Evolutionary conservation across 2,888 invertebrate species (phyloP).

Genomic region (Gastrophysa polygoni): DNA sequence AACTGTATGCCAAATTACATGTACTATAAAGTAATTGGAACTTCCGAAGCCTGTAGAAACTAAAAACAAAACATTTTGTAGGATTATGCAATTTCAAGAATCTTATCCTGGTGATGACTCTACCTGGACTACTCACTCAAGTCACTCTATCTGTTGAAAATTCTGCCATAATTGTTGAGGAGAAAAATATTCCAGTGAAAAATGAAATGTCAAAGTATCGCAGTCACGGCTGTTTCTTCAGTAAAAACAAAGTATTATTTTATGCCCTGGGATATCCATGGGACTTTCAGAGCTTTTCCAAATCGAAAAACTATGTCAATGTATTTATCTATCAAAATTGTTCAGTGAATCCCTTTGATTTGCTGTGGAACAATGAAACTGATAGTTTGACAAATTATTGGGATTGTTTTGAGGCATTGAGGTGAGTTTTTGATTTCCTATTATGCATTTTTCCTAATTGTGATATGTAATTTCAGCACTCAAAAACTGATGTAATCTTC

Average conservation of each 20-base stretch:
- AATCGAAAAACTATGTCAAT: slow-evolving; percentile 40
- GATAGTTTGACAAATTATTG: slow-evolving; percentile 47
- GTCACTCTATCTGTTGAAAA: slow-evolving; percentile 42
- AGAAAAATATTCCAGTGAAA: slow-evolving; percentile 45
- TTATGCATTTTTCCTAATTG: no score
- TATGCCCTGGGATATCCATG: slow-evolving; percentile 46
- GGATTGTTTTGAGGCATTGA: slow-evolving; percentile 54
- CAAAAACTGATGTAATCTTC: slow-evolving; percentile 1
- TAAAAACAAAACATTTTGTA: no score
- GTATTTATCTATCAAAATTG: slow-evolving; percentile 47
- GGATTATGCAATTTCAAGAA: slow-evolving; percentile 47
- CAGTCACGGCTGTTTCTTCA: slow-evolving; percentile 48
- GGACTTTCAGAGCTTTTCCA: slow-evolving; percentile 41
- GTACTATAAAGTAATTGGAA: no score
- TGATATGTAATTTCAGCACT: background rate
- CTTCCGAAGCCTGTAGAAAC: no score
- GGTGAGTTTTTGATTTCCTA: no score
- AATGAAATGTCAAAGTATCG: slow-evolving; percentile 46
- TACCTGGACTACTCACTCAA: slow-evolving; percentile 48
- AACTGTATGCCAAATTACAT: no score
- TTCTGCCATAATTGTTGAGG: slow-evolving; percentile 45
- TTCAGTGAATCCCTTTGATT: slow-evolving; percentile 44
- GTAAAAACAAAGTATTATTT: slow-evolving; percentile 47
- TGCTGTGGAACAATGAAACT: slow-evolving; percentile 46
- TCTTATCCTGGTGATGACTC: slow-evolving; percentile 45